Evolutionary conservation across 2,888 invertebrate species (phyloP), one percentile per base, ranked within the genome.

Genomic region (Isotomurus palustris): DNA sequence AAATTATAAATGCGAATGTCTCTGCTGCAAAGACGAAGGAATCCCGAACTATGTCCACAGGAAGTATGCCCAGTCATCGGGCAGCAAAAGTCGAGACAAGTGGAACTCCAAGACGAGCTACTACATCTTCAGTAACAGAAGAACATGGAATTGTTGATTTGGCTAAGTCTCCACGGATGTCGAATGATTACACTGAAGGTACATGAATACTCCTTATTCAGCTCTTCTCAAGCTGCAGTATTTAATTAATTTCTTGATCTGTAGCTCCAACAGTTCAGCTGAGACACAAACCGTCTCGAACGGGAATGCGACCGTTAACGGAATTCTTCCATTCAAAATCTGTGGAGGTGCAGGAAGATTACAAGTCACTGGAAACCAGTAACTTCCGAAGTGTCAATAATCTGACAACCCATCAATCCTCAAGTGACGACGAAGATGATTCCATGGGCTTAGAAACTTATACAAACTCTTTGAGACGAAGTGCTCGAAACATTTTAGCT

Each of bases 381-480:
- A 61, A 61, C 44, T 61, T 55, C 17, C 51, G 51, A 43, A 62
- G 62, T 24, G 58, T 53, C 25, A 62, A 58, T 27, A 59, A 62
- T 32, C 43, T 62, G 3, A 35, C 48, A 19, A 12, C 48, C 8
- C 12, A 25, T 6, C 19, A 53, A 8, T 27, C 51, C 10, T 53
- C 53, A 28, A n/a, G n/a, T n/a, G n/a, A n/a, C n/a, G n/a, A n/a
- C n/a, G 62, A 62, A 32, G 62, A 62, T n/a, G 62, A 62, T 6
- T 50, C 38, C 2, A 47, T 62, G 27, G 55, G 53, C n/a, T 50
- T 62, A 25, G 32, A 54, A n/a, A 56, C 45, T 24, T 62, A 62
- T 25, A 62, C 55, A 27, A 56, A 58, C 21, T 62, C 62, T 5
- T 35, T 62, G 29, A 24, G 62, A 28, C 56, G 54, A 32, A 62